A percentile compares a stretch with the other conserved stretches of the same genome.
These are phyloP conservation scores for Pseudomyrmex concolor DNA, from an alignment of 1,140 invertebrate genomes.

Conservation along the genomic window DNA sequence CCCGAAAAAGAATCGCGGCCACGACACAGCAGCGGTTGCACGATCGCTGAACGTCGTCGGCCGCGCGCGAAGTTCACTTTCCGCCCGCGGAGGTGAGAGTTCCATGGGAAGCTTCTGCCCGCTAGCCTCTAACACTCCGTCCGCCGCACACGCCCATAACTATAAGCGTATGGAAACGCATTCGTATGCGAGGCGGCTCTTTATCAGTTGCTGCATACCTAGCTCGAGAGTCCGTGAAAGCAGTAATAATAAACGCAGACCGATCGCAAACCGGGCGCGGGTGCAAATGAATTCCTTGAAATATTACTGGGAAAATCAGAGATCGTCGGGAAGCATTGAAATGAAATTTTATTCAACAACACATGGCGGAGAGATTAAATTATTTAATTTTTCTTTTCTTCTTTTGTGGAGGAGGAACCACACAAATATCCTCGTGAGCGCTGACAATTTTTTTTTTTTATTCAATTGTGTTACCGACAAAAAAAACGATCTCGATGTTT, in stretches of 20 bases:
- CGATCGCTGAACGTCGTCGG: conserved; percentile 49
- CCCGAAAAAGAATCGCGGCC: conserved; percentile 80
- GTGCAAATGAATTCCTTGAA: conserved; percentile 41
- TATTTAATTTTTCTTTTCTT: neutral
- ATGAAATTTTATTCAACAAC: neutral
- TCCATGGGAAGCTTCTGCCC: conserved; percentile 84
- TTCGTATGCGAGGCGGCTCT: conserved; percentile 20
- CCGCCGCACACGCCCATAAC: conserved; percentile 62
- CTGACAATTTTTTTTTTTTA: neutral
- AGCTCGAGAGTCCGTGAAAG: neutral
- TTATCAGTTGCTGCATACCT: conserved; percentile 33
- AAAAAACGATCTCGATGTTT: too few species aligned
- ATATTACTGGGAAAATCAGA: conserved; percentile 18
- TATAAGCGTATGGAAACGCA: conserved; percentile 67
- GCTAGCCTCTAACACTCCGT: conserved; percentile 77
- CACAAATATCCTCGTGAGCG: too few species aligned
- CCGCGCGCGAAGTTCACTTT: conserved; percentile 80
- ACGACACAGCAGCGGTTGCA: conserved; percentile 31
- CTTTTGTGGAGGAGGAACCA: too few species aligned
- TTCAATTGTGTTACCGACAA: neutral
- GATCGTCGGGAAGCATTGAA: neutral
- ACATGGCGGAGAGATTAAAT: neutral
- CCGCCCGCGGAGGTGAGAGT: conserved; percentile 84
- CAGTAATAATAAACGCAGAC: conserved; percentile 5
- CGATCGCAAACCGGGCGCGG: conserved; percentile 15